A percentile compares a stretch with the other conserved stretches of the same genome.
These are phyloP conservation scores for Alligator sinensis DNA, from an alignment of 2,113 vertebrate genomes.

Conservation along the genomic window DNA sequence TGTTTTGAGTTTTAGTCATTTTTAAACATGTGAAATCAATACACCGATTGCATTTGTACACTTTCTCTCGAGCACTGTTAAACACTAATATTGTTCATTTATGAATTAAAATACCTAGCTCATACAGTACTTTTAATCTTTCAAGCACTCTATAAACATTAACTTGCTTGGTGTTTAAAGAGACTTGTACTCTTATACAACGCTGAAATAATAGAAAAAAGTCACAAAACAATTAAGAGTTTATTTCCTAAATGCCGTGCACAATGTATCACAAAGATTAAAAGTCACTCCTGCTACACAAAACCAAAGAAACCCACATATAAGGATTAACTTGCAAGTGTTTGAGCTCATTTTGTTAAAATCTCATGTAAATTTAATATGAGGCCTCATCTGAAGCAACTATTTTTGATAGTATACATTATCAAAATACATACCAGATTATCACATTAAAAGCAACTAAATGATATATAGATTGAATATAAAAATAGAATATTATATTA, in stretches of 20 bases:
- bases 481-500: neutral
- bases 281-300: neutral
- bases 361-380: neutral
- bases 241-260: neutral
- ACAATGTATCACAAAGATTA: neutral
- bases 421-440: slow-evolving; percentile 33
- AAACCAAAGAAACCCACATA: slow-evolving; percentile 42
- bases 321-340: slow-evolving; percentile 21
- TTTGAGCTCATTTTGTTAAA: neutral
- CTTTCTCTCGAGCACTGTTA: neutral
- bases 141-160: neutral
- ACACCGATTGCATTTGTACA: neutral
- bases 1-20: neutral
- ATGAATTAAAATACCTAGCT: neutral
- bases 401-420: slow-evolving; percentile 1
- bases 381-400: slow-evolving; percentile 8
- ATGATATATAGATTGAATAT: neutral
- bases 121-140: neutral
- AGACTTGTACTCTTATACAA: slow-evolving; percentile 3
- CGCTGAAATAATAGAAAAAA: neutral
- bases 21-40: slow-evolving; percentile 22
- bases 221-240: neutral
- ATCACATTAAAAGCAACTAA: neutral
- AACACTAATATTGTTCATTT: neutral
- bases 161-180: neutral